phyloP scores from a whole-genome alignment of 2,888 invertebrate species.

The Mesorhabditis spiculigera region DNA sequence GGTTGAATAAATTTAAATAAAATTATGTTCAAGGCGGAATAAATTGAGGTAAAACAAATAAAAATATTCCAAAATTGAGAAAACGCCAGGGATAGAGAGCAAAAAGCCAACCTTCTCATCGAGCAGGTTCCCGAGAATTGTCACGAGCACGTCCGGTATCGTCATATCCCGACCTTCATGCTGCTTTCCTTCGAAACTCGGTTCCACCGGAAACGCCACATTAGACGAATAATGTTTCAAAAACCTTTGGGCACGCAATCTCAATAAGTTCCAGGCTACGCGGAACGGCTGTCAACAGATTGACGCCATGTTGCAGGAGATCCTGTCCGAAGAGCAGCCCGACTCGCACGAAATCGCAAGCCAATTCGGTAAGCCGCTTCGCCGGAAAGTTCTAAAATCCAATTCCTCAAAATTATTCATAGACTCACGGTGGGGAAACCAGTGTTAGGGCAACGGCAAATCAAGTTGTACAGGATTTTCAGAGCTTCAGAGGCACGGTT shows the following conservation, averaged over 20 bases:
- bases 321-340: slow-evolving; percentile 3
- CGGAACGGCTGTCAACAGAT: not conserved
- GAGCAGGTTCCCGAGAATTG: slow-evolving; percentile 28
- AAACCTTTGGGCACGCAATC: slow-evolving; percentile 1
- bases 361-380: not conserved
- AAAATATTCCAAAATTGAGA: not conserved
- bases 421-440: slow-evolving; percentile 8
- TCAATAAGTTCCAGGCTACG: not conserved
- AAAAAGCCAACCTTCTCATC: slow-evolving; percentile 16
- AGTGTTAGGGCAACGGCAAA: slow-evolving; percentile 26
- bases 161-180: slow-evolving; percentile 38
- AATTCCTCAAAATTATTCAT: slow-evolving; percentile 11
- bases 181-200: not conserved
- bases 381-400: not conserved
- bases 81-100: too few relatives aligned
- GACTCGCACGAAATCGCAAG: not conserved
- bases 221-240: not conserved
- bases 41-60: not conserved
- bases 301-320: not conserved
- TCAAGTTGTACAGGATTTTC: slow-evolving; percentile 47
- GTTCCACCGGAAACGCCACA: not conserved
- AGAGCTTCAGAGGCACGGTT: slow-evolving; percentile 26
- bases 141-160: slow-evolving; percentile 31
- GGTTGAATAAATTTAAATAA: too few relatives aligned
- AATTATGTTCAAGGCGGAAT: too few relatives aligned